Evolutionary conservation across 2,797 vertebrate genomes (phyloP), one percentile per base, ranked within the genome.

Genomic region (Rhabdophis nuchalis): DNA sequence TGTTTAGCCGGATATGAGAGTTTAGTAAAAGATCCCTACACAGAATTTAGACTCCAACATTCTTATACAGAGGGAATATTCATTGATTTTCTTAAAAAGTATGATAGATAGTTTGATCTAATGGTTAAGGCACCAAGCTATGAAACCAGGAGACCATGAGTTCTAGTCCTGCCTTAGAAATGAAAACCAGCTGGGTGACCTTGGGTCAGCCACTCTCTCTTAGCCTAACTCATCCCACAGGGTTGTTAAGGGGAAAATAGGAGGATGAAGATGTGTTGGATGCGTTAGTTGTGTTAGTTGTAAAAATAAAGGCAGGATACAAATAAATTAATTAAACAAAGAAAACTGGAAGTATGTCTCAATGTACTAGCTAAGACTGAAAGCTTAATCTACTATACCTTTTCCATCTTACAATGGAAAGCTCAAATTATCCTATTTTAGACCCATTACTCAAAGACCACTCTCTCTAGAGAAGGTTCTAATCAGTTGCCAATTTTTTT

Each of bases 1-100:
- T 98, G 72, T 50, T n/a, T n/a, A 95, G 92, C 94, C 94, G 14
- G 56, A 93, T 52, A 89, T 2, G 27, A n/a, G 50, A 87, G 18
- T 50, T 92, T 50, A 90, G 91, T 77, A 90, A 82, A 82, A 82
- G 1, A 46, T 82, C 46, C 36, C 10, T 82, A 46, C 2, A 25
- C 36, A 82, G 10, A 46, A 82, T 93, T 92, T 89, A 89, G 89
- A 89, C 12, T 20, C 7, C 8, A 18, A 32, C 4, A 25, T 29
- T 25, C 5, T 46, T 41, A 56, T 18, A 36, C 25, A 50, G 18
- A 77, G 20, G 20, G 25, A 60, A 46, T 57, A 46, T 13, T 13
- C 56, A 46, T 61, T 86, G 36, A 5, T 46, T 23, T 82, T 36
- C 41, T 72, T 41, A 36, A 20, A 2, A 46, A 82, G 46, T 72